Conservation (phyloP, 1,140 invertebrate species). For the Papilio glaucus region DNA sequence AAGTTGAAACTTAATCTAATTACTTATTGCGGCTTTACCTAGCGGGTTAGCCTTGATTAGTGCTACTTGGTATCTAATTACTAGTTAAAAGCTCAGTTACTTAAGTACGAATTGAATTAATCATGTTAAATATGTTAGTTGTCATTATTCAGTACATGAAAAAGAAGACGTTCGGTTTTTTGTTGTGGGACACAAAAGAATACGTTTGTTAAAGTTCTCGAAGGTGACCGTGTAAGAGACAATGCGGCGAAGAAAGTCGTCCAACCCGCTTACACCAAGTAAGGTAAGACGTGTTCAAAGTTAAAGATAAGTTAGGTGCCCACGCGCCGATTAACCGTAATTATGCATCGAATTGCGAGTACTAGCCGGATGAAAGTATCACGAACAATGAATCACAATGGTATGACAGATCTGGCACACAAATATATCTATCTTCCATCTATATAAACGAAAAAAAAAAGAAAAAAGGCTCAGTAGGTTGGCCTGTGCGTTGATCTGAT, state of each 20-base stretch:
- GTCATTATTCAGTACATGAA: background rate
- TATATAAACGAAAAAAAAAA: too few relatives aligned
- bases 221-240: background rate
- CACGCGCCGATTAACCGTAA: background rate
- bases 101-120: too few relatives aligned
- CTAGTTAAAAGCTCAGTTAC: too few relatives aligned
- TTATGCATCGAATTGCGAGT: background rate
- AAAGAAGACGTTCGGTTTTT: background rate
- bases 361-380: slow-evolving; percentile 8
- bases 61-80: too few relatives aligned
- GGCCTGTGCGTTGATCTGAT: too few relatives aligned
- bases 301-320: background rate
- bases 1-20: background rate
- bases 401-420: background rate
- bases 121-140: too few relatives aligned
- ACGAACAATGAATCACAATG: slow-evolving; percentile 1
- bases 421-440: background rate
- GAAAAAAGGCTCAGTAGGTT: too few relatives aligned
- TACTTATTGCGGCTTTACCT: background rate
- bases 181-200: background rate
- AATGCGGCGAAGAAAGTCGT: background rate
- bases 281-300: slow-evolving; percentile 19
- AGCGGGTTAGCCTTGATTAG: too few relatives aligned
- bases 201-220: background rate
- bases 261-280: background rate